Percentiles rank a stretch among this genome's conserved stretches.
phyloP scores from a whole-genome alignment of 2,888 invertebrate genomes.

The Amblyjoppa fuscipennis region DNA sequence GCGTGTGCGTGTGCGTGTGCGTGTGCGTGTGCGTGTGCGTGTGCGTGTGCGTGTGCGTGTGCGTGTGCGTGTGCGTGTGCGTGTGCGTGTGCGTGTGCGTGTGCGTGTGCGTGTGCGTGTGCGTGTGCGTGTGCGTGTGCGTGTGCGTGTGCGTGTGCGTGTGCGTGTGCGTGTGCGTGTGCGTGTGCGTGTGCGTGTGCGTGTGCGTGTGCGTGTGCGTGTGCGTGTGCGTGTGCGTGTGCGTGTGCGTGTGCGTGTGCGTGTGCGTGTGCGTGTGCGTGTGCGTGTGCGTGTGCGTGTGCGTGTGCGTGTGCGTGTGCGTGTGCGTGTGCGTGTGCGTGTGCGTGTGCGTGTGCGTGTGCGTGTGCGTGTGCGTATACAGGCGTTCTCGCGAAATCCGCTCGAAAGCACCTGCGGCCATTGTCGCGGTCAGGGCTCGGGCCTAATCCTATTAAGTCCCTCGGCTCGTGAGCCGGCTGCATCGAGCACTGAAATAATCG shows the following conservation, averaged over 20 bases:
- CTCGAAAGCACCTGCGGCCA: conserved; percentile 49
- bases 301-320: not conserved
- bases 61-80: not conserved
- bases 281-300: not conserved
- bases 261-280: not conserved
- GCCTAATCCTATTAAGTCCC: conserved; percentile 50
- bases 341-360: not conserved
- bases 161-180: not conserved
- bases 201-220: not conserved
- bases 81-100: not conserved
- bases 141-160: not conserved
- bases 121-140: not conserved
- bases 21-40: not conserved
- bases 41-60: not conserved
- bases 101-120: no score
- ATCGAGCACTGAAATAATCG: conserved; percentile 45
- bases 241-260: not conserved
- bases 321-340: no score
- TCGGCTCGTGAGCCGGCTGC: conserved; percentile 9
- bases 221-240: not conserved
- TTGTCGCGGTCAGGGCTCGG: conserved; percentile 45
- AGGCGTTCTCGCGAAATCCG: conserved; percentile 32
- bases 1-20: not conserved
- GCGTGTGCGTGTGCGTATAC: conserved; percentile 1
- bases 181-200: not conserved